These are phyloP conservation scores for Microplitis manilae DNA, from an alignment of 2,888 invertebrate genomes.

Conservation along the genomic window DNA sequence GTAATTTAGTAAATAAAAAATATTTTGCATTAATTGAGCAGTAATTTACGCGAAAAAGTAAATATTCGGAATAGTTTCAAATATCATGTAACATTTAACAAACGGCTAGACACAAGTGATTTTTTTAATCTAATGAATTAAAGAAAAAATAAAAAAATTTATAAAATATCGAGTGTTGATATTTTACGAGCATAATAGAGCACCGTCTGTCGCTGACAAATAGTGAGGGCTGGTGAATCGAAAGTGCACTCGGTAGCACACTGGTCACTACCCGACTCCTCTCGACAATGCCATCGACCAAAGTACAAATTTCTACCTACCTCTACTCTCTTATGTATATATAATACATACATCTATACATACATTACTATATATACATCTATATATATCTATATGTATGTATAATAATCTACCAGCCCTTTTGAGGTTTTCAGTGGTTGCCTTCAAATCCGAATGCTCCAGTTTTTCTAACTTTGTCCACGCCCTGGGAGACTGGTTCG, in stretches of 20 bases:
- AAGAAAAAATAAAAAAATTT: conserved; percentile 12
- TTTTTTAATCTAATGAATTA: conserved; percentile 1
- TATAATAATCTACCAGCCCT: conserved; percentile 44
- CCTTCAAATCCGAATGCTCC: conserved; percentile 27
- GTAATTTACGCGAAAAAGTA: background rate
- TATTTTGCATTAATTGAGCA: background rate
- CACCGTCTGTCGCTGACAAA: conserved; percentile 54
- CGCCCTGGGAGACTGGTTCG: conserved; percentile 22
- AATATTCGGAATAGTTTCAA: background rate
- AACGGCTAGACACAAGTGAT: conserved; percentile 6
- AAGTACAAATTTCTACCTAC: conserved; percentile 49
- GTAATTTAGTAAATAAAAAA: conserved; percentile 62
- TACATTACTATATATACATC: background rate
- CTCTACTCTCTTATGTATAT: conserved; percentile 15
- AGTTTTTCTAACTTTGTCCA: conserved; percentile 41
- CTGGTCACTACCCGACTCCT: conserved; percentile 42
- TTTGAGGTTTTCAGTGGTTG: conserved; percentile 43
- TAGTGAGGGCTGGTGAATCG: conserved; percentile 54
- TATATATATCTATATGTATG: conserved; percentile 2
- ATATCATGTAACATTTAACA: background rate
- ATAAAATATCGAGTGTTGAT: conserved; percentile 65
- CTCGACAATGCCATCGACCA: conserved; percentile 56
- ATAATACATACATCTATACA: background rate
- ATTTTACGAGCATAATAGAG: conserved; percentile 64
- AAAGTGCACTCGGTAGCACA: conserved; percentile 57